phyloP scores from a whole-genome alignment of 2,888 invertebrate species.

The Heliconius ismenius region DNA sequence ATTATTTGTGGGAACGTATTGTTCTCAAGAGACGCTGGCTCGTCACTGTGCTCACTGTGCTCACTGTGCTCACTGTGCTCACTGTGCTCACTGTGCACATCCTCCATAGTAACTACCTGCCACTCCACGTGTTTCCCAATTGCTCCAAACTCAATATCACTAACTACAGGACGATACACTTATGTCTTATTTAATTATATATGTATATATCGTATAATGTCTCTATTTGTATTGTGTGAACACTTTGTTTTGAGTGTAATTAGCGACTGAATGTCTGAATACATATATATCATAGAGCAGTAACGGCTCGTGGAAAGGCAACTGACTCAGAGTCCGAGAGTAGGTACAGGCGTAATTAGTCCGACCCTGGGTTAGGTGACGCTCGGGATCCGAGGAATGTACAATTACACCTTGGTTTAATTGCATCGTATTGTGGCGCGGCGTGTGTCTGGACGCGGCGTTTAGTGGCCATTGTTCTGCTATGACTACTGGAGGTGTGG shows the following conservation, averaged over 20 bases:
- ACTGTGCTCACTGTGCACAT: too few relatives aligned
- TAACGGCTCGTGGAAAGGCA: background rate
- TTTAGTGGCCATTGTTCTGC: background rate
- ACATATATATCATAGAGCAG: background rate
- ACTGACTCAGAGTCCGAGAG: background rate
- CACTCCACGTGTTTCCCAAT: too few relatives aligned
- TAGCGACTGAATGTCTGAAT: background rate
- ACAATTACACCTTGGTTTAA: constrained; percentile 20
- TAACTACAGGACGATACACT: background rate
- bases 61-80: too few relatives aligned
- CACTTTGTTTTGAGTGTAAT: background rate
- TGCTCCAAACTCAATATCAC: background rate
- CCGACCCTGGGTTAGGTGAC: constrained; percentile 19
- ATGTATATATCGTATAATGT: background rate
- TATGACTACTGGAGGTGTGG: background rate
- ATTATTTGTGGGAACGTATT: constrained; percentile 15
- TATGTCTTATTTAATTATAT: background rate
- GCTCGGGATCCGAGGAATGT: constrained; percentile 19
- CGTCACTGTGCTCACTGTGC: background rate
- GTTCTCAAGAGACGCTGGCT: background rate
- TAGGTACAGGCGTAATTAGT: background rate
- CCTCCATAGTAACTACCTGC: too few relatives aligned
- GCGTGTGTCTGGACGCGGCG: background rate
- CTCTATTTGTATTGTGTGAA: constrained; percentile 9
- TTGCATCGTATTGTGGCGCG: background rate